Base-by-base conservation (phyloP, 2,113 vertebrate species). In the Odontophorus gujanensis region DNA sequence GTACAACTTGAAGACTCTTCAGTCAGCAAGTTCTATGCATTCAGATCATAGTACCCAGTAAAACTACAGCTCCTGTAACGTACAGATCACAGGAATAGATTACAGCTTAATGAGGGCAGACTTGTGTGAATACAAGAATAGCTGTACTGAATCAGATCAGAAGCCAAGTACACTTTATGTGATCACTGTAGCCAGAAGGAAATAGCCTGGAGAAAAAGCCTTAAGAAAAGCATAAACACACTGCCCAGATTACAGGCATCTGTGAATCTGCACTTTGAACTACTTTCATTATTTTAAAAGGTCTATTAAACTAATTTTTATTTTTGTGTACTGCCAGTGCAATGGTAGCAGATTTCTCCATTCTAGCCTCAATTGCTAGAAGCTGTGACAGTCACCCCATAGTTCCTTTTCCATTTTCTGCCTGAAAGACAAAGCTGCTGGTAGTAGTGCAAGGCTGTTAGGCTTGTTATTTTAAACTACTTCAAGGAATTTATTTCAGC, bases 11-110 rank as follows among this genome's bases (percentile, higher is more conserved):
- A 57, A 92, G 48, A 36, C 4, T 79, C 36, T 58, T 81, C 50
- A 78, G n/a, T 71, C 85, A 90, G 67, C 51, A 85, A 93, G 89
- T 92, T 92, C 90, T 72, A 58, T 75, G 69, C 43, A 63, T 91
- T 85, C 63, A 66, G 51, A 68, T 47, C 40, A 82, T 72, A 94
- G 87, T 42, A 87, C 20, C 38, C 48, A 88, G 73, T 91, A 96
- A 73, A 77, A 91, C 78, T 79, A 68, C 61, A 75, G 83, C 28
- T 32, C 30, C 53, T 85, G 34, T 76, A 90, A 94, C 30, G 55
- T 79, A 89, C 16, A 36, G 67, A 82, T 68, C 59, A 69, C 48
- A 34, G 17, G 85, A 66, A 73, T 0, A 81, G 7, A 61, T 86
- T 53, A 81, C 57, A 93, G 43, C 50, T 86, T 91, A 91, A 79